Evolutionary conservation across 2,888 invertebrate genomes (phyloP).

Genomic region (Thysanoteuthis rhombus): DNA sequence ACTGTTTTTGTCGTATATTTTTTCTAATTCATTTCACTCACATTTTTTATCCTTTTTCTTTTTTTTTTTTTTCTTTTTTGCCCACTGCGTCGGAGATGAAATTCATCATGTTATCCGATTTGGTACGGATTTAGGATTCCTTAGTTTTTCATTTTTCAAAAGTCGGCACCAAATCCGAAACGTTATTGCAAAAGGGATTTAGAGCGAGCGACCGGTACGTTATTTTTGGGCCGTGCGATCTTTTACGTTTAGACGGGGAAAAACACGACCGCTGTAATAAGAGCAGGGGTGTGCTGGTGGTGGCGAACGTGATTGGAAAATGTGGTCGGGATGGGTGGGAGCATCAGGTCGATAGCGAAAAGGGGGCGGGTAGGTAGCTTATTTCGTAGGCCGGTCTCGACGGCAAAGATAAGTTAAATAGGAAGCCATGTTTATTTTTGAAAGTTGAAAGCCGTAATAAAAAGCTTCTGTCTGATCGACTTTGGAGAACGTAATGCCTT

Average conservation of each 20-base stretch:
- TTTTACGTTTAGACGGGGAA: not conserved
- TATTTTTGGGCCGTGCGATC: not conserved
- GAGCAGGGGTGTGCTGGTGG: not conserved
- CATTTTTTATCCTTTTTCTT: not conserved
- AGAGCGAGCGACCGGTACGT: not conserved
- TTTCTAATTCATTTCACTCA: too few relatives aligned
- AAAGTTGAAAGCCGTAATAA: conserved; percentile 12
- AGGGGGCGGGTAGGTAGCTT: not conserved
- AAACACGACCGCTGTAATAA: not conserved
- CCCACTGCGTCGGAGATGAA: not conserved
- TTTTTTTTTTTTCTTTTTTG: not conserved
- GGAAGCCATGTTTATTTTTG: not conserved
- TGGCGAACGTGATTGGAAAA: not conserved
- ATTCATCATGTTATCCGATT: not conserved
- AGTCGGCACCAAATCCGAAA: not conserved
- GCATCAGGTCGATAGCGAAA: not conserved
- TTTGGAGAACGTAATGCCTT: not conserved
- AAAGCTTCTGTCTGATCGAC: conserved; percentile 1
- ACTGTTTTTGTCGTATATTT: too few relatives aligned
- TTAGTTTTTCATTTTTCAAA: not conserved
- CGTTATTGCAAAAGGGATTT: not conserved
- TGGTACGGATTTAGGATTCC: not conserved
- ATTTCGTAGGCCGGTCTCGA: not conserved
- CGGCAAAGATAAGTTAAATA: conserved; percentile 12
- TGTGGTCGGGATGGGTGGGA: not conserved